Evolutionary conservation across 2,797 vertebrate genomes (phyloP), one percentile per base, ranked within the genome.

Genomic region (Lophius americanus): DNA sequence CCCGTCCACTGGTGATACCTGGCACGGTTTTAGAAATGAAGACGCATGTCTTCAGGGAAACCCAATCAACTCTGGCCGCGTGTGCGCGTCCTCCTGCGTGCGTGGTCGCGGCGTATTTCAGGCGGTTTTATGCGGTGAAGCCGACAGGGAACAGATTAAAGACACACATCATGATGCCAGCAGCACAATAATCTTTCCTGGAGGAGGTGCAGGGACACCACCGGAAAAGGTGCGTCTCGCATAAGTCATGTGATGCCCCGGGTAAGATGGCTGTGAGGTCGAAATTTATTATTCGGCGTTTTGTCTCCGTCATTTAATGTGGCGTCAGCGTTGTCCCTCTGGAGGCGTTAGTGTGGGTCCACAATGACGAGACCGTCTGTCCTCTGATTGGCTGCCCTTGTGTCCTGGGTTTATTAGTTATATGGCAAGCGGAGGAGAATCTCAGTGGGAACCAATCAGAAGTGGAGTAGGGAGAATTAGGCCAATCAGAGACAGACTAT

Each of bases 41-140:
- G 84, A 90, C 76, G 73, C 85, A 86, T 88, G 78, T 76, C 59
- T 72, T n/a, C n/a, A n/a, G 63, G 55, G 72, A 80, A 78, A 57
- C 32, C 54, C 70, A 72, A 52, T 74, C 73, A 67, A 52, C 36
- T 9, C 60, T 56, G 46, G 43, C 36, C 33, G 44, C 39, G 1
- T 58, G 54, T 9, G 3, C 6, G 42, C 47, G 41, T 43, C 2
- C 51, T 63, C 38, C 3, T 46, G 68, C 69, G 60, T 73, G 76
- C 75, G 66, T 73, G 50, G 70, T 9, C 44, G 32, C 48, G 43
- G 12, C 35, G 10, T 43, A 56, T 76, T 74, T 60, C 7, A 11
- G 67, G 7, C 46, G 33, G 33, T 63, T 75, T 71, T 57, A 23
- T 53, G 54, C 69, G 70, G 42, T 51, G 32, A 70, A 71, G 41